Conservation (phyloP, 1,140 invertebrate species). For the Cecropterus lyciades region DNA sequence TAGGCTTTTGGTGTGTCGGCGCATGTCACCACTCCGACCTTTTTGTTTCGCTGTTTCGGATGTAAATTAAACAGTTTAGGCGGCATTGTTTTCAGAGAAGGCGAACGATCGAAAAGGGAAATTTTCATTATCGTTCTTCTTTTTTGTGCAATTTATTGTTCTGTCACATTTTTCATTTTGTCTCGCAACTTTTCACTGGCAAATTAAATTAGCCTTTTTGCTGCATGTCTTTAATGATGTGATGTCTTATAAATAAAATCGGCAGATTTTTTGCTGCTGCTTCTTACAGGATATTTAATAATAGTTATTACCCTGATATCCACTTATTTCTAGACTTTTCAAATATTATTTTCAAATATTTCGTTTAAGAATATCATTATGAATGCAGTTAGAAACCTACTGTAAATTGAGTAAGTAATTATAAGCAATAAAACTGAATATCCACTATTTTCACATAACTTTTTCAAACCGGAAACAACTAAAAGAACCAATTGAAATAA, state of each 20-base stretch:
- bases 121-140: constrained; percentile 52
- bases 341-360: too few species aligned
- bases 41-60: constrained; percentile 73
- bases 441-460: too few species aligned
- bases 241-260: constrained; percentile 14
- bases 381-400: too few species aligned
- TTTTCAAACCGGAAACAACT: too few species aligned
- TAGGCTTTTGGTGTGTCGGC: constrained; percentile 74
- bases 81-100: constrained; percentile 70
- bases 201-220: constrained; percentile 34
- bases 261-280: neutral
- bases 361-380: too few species aligned
- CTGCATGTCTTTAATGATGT: constrained; percentile 6
- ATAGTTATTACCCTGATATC: too few species aligned
- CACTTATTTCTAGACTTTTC: too few species aligned
- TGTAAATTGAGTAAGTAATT: too few species aligned
- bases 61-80: constrained; percentile 82
- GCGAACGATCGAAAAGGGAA: constrained; percentile 54
- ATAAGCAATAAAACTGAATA: too few species aligned
- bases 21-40: constrained; percentile 67
- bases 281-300: neutral
- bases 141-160: constrained; percentile 40
- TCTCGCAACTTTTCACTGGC: constrained; percentile 16
- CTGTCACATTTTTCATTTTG: constrained; percentile 37
- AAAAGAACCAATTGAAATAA: too few species aligned